A percentile compares a stretch with the other conserved stretches of the same genome.
Evolutionary conservation across 2,113 vertebrate species (phyloP).

Genomic region (Elephas maximus): DNA sequence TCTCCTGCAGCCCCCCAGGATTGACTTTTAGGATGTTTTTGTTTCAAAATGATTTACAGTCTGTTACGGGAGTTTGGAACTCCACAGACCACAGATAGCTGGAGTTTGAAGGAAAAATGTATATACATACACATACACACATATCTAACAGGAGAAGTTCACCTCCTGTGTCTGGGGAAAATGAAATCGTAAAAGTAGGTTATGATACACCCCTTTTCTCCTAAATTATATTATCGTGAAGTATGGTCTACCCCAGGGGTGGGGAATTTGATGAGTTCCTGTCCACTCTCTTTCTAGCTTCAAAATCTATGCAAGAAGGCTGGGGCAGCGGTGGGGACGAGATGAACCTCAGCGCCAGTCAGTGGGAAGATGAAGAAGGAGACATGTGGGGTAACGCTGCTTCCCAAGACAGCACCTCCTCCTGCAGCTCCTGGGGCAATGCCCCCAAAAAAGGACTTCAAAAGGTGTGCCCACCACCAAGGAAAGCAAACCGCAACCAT

Average conservation of each 20-base stretch:
- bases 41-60: background rate
- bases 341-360: constrained; percentile 91
- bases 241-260: rapidly evolving
- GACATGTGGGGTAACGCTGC: constrained; percentile 97
- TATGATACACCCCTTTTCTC: background rate
- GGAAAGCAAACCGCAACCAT: background rate
- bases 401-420: constrained; percentile 96
- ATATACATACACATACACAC: rapidly evolving
- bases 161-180: background rate
- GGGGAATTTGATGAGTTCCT: background rate
- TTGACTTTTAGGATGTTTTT: background rate
- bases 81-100: no score
- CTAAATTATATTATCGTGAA: rapidly evolving
- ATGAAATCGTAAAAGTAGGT: background rate
- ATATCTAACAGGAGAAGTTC: background rate
- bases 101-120: background rate
- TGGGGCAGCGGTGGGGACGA: constrained; percentile 97
- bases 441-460: constrained; percentile 95
- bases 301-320: constrained; percentile 99
- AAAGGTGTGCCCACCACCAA: constrained; percentile 89
- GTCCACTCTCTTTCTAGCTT: constrained; percentile 89
- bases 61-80: background rate
- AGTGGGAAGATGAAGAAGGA: constrained; percentile 97
- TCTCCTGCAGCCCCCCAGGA: background rate
- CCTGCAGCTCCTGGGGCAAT: constrained; percentile 96